A percentile compares a stretch with the other conserved stretches of the same genome.
These are phyloP conservation scores for Poicephalus gulielmi DNA, from an alignment of 2,113 vertebrate genomes.

Conservation along the genomic window DNA sequence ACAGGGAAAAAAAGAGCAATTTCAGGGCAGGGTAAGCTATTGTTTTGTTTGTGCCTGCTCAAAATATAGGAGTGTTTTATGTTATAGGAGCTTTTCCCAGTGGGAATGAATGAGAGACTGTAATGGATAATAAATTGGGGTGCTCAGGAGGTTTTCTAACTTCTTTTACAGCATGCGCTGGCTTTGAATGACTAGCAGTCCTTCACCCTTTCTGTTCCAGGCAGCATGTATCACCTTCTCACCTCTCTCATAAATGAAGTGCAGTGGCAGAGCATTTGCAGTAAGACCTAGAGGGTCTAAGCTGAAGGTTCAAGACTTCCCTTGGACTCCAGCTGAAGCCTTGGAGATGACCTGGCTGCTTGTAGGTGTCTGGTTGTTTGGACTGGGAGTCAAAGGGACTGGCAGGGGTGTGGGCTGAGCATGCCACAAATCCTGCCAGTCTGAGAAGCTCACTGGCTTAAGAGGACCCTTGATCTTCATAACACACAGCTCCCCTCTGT, in stretches of 20 bases:
- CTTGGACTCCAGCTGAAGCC: not conserved
- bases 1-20: not conserved
- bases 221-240: not conserved
- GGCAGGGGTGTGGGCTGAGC: not conserved
- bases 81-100: conserved; percentile 9
- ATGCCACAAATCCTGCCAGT: not conserved
- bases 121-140: conserved; percentile 50
- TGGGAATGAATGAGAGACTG: not conserved
- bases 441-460: not conserved
- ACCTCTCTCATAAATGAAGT: not conserved
- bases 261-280: not conserved
- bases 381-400: not conserved
- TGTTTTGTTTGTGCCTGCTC: conserved; percentile 27
- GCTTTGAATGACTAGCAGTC: conserved; percentile 1
- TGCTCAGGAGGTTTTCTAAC: conserved; percentile 23
- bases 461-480: not conserved
- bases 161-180: not conserved
- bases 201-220: not conserved
- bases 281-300: not conserved
- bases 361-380: not conserved
- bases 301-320: not conserved
- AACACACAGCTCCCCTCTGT: not conserved
- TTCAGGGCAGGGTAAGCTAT: not conserved
- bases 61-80: conserved; percentile 18
- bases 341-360: not conserved